Evolutionary conservation across 2,888 invertebrate species (phyloP), one percentile per base, ranked within the genome.

Genomic region (Amorpha juglandis): DNA sequence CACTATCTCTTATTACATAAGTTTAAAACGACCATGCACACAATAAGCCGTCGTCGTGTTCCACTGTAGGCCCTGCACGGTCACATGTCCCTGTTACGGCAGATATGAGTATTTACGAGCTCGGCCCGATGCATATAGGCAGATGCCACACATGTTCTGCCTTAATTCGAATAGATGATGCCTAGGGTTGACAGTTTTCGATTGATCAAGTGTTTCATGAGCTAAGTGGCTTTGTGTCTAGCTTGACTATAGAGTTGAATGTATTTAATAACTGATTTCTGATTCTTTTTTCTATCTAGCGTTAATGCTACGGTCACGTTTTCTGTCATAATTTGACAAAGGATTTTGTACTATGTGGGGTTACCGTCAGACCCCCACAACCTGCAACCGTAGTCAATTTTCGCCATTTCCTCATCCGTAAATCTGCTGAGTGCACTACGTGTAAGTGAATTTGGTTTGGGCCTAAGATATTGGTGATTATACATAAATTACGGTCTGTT

Each of bases 81-180:
- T 83, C 79, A 79, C 72, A 86, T 86, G 89, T 84, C 82, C 78
- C 84, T 88, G 87, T 87, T 87, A 86, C 82, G 83, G 82, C 84
- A 86, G 87, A 91, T 90, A 91, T 81, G 78, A 89, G 86, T 89
- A 91, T 92, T 92, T 92, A 92, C 87, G 92, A 87, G 71, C 74
- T 70, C 72, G 74, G 83, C 76, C 72, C 75, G 78, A 75, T 85
- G 89, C 86, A 90, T 86, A 88, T 88, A 88, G 88, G 88, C 90
- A 90, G 90, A 92, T 90, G 91, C 91, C 92, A 91, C 90, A 91
- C 91, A 91, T 92, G 90, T 84, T 89, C 83, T 86, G 87, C 87
- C 87, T 91, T 92, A 92, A 92, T 92, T 90, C 88, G 87, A 91
- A 92, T 92, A 90, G 90, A 92, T 89, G 91, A 84, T 76, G 71